Evolutionary conservation across 2,888 invertebrate species (phyloP).

Genomic region (Lochmaea capreae): DNA sequence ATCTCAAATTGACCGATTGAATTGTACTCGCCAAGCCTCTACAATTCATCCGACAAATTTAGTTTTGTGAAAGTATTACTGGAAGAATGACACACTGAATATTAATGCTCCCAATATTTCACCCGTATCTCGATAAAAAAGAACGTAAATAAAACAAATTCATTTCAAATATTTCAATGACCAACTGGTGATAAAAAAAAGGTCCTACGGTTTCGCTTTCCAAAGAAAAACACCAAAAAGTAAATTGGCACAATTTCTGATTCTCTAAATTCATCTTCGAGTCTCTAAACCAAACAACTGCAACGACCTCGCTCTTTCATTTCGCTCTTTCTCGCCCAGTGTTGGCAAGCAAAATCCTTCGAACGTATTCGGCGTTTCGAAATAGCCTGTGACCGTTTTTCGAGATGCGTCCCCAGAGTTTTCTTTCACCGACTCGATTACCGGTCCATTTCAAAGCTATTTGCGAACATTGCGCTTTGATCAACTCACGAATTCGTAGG

Average conservation of each 20-base stretch:
- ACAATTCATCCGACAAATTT: too few relatives aligned
- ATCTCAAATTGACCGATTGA: too few relatives aligned
- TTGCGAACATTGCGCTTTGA: constrained; percentile 43
- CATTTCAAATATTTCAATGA: too few relatives aligned
- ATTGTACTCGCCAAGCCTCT: too few relatives aligned
- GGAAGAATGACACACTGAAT: too few relatives aligned
- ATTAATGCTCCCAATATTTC: too few relatives aligned
- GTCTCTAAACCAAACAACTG: neutral
- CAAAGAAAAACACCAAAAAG: constrained; percentile 20
- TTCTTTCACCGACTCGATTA: constrained; percentile 43
- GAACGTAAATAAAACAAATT: too few relatives aligned
- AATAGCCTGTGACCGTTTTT: constrained; percentile 31
- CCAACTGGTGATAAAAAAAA: too few relatives aligned
- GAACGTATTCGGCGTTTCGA: constrained; percentile 14
- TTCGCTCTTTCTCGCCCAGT: constrained; percentile 14
- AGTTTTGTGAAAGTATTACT: too few relatives aligned
- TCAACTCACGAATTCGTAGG: constrained; percentile 19
- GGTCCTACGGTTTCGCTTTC: neutral
- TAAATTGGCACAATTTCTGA: constrained; percentile 18
- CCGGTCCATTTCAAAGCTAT: constrained; percentile 47
- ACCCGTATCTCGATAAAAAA: too few relatives aligned
- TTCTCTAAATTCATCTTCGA: constrained; percentile 15
- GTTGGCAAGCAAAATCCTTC: neutral
- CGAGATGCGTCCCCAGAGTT: constrained; percentile 42
- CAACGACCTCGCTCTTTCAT: constrained; percentile 9